These are phyloP conservation scores for Caprella mutica DNA, from an alignment of 2,888 invertebrate genomes.

Conservation along the genomic window DNA sequence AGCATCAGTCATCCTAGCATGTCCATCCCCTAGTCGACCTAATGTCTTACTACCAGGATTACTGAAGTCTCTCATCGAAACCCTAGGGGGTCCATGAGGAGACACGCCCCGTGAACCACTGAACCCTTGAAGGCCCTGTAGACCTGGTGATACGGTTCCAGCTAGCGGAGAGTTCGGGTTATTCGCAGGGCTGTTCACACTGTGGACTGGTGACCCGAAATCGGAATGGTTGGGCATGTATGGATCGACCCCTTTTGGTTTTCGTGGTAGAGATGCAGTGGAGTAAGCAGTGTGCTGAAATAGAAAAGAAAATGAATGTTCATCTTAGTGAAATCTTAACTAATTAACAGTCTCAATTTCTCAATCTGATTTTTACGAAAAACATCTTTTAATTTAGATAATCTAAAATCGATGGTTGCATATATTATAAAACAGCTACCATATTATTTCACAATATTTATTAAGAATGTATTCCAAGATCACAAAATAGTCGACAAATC, in stretches of 20 bases:
- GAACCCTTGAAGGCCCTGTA: conserved; percentile 33
- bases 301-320: no score
- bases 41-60: not conserved
- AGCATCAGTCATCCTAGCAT: conserved; percentile 19
- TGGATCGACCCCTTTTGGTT: conserved; percentile 18
- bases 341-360: no score
- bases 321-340: no score
- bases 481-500: no score
- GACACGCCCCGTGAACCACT: conserved; percentile 30
- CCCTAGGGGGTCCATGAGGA: conserved; percentile 24
- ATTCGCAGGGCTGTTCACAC: conserved; percentile 8
- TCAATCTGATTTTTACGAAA: no score
- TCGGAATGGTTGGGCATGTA: not conserved
- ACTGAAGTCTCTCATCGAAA: not conserved
- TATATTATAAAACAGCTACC: no score
- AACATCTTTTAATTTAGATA: no score
- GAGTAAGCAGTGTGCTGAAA: conserved; percentile 7
- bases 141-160: conserved; percentile 13
- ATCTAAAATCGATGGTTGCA: no score
- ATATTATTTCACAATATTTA: no score
- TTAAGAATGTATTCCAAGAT: no score
- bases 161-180: conserved; percentile 1
- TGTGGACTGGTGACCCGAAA: conserved; percentile 8
- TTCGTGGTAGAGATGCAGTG: conserved; percentile 31
- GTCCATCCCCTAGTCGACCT: not conserved